A percentile compares a stretch with the other conserved stretches of the same genome.
These are phyloP conservation scores for Syngnathoides biaculeatus DNA, from an alignment of 2,113 vertebrate genomes.

Conservation along the genomic window DNA sequence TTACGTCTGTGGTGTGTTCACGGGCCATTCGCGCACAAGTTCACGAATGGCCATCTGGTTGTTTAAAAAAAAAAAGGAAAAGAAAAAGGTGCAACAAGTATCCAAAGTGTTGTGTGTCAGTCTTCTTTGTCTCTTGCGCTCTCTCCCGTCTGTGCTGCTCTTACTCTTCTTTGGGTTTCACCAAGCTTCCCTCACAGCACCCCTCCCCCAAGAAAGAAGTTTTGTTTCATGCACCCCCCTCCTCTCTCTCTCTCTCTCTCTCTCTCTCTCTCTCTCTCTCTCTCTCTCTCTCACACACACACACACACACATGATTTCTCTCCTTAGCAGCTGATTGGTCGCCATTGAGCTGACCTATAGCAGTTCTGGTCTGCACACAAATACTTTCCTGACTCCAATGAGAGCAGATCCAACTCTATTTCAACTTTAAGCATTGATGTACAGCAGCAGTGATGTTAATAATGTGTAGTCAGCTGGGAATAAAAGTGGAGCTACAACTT, in stretches of 20 bases:
- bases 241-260: conserved; percentile 31
- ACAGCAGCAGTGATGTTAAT: too few species aligned
- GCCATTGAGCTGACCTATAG: conserved; percentile 39
- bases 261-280: conserved; percentile 37
- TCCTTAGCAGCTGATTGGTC: conserved; percentile 65
- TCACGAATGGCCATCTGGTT: conserved; percentile 23
- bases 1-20: not conserved
- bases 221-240: conserved; percentile 35
- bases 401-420: not conserved
- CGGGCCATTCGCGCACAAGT: not conserved
- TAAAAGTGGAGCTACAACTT: too few species aligned
- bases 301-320: conserved; percentile 36
- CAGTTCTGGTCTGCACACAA: conserved; percentile 37
- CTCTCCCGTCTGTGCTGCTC: conserved; percentile 42
- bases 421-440: not conserved
- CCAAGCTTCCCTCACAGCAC: conserved; percentile 62
- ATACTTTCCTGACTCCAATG: conserved; percentile 15
- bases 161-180: conserved; percentile 73
- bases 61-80: not conserved
- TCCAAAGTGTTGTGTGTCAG: conserved; percentile 36
- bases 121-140: conserved; percentile 65
- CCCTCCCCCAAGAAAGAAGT: conserved; percentile 62
- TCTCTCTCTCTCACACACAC: not conserved
- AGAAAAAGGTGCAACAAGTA: conserved; percentile 10
- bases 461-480: too few species aligned